phyloP scores from a whole-genome alignment of 2,113 vertebrate genomes.

The Chaetodon auriga region DNA sequence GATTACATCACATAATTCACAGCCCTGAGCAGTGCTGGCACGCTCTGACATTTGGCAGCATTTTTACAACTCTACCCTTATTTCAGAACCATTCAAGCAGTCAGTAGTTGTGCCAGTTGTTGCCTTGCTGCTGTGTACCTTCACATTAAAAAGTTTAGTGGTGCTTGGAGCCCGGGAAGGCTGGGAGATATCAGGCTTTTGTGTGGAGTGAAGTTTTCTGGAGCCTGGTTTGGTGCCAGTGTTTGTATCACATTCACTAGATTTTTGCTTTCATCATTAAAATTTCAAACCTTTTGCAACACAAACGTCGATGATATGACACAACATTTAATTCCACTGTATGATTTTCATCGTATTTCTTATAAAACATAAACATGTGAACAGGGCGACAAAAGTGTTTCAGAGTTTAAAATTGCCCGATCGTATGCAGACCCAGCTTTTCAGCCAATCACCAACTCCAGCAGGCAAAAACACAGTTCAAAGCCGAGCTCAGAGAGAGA shows the following conservation, averaged over 20 bases:
- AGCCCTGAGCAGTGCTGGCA: conserved; percentile 13
- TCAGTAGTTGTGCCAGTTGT: neutral
- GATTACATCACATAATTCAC: conserved; percentile 49
- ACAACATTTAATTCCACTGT: neutral
- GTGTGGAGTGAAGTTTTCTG: neutral
- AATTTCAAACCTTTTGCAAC: neutral
- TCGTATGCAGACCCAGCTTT: conserved; percentile 23
- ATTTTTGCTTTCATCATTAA: neutral
- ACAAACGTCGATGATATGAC: neutral
- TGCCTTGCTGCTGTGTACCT: conserved; percentile 6
- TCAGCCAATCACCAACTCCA: conserved; percentile 52
- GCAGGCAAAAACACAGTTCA: conserved; percentile 64
- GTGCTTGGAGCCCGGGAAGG: neutral
- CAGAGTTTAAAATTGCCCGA: conserved; percentile 35
- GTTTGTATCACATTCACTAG: neutral
- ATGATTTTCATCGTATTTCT: neutral
- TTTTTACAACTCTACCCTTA: conserved; percentile 16
- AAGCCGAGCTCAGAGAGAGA: conserved; percentile 44
- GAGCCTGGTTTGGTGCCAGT: neutral
- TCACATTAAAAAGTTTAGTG: conserved; percentile 15
- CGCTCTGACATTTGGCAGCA: conserved; percentile 7
- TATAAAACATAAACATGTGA: neutral
- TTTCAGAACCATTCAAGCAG: conserved; percentile 30
- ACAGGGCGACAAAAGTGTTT: neutral
- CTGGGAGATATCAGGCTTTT: neutral